These are phyloP conservation scores for Cichladusa arquata DNA, from an alignment of 2,113 vertebrate species.

Conservation along the genomic window DNA sequence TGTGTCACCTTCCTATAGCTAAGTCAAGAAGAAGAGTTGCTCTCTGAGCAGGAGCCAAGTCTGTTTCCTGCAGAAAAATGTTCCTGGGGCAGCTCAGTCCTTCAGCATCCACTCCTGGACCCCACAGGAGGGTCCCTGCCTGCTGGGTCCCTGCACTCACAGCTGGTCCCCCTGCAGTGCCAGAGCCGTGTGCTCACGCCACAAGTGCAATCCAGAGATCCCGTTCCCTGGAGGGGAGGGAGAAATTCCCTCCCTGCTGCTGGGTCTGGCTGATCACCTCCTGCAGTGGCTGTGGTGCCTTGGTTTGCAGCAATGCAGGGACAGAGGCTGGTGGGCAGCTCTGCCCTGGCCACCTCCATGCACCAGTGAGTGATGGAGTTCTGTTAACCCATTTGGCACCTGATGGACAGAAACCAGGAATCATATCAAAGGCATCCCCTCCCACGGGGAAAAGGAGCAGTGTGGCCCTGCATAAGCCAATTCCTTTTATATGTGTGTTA, in stretches of 20 bases:
- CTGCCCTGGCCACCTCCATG: not conserved
- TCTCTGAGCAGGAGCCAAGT: not conserved
- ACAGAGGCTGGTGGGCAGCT: not conserved
- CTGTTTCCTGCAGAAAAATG: not conserved
- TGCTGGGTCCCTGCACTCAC: rapidly evolving
- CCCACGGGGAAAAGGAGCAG: too few species aligned
- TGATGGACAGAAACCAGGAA: not conserved
- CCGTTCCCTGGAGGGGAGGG: not conserved
- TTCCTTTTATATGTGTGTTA: not conserved
- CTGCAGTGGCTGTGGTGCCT: not conserved
- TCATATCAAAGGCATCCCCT: not conserved
- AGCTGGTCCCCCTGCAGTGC: not conserved
- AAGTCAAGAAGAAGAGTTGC: not conserved
- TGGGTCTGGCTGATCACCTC: not conserved
- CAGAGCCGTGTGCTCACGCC: not conserved
- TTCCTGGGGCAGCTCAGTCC: not conserved
- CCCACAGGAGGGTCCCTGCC: not conserved
- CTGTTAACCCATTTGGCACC: not conserved
- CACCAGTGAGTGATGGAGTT: not conserved
- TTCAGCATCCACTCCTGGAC: not conserved
- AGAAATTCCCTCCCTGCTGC: not conserved
- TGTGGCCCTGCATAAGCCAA: not conserved
- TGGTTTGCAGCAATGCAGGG: rapidly evolving
- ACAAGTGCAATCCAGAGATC: not conserved
- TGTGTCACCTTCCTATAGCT: not conserved